Base-by-base conservation (phyloP, 2,888 invertebrate species). In the Plebejus melissa region DNA sequence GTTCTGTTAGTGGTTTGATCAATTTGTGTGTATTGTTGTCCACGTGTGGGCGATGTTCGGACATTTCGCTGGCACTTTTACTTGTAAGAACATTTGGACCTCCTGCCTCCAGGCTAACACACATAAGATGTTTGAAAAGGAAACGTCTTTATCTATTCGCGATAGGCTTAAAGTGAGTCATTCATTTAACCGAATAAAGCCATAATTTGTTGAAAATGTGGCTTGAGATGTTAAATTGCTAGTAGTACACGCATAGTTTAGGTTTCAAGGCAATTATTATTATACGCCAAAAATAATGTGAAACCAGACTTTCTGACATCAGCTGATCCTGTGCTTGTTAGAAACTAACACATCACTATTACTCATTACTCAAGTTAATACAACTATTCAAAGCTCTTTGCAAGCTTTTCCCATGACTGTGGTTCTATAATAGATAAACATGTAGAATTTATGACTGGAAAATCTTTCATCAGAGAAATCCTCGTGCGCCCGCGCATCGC, bases 1-100 rank as follows among this genome's bases (percentile, higher is more conserved):
- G 65, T 65, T 36, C 65, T 36, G 32, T 36, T 65, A 36, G 65
- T 65, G 65, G 65, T 36, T 65, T 65, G 65, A 16, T 65, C 65
- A 65, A 65, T 65, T 65, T 65, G 65, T 13, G 65, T 65, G 13
- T 65, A 60, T 60, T 60, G 60, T 60, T 60, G 60, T 28, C 60
- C 5, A 2, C 0, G 65, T 65, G 65, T 65, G 65, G 65, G 65
- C 65, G 65, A 32, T 36, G 28, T 65, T 65, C 65, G 65, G 65
- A 32, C 65, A 65, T 65, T 32, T 32, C 65, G 16, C 32, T 13
- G 65, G 13, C 13, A 65, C 32, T 65, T 65, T 65, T 65, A 65
- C 32, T 65, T 65, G 65, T 36, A 36, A 32, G 65, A 60, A 28
- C 28, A 60, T 65, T 13, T 11, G 28, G 28, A 28, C 22, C 22